These are phyloP conservation scores for Pachydiplax longipennis DNA, from an alignment of 2,888 invertebrate genomes.

Conservation along the genomic window DNA sequence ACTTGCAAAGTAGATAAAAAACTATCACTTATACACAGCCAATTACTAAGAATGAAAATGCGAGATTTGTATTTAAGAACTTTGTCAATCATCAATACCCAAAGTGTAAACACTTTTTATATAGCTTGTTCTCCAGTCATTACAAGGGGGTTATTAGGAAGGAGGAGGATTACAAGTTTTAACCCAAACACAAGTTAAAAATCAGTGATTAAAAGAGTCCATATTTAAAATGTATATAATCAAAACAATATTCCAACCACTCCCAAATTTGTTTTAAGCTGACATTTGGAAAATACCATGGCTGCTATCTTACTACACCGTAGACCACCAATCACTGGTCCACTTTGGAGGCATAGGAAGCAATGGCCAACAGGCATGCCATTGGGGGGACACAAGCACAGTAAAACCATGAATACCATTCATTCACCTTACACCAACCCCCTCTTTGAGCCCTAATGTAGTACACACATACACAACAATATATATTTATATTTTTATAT, in stretches of 20 bases:
- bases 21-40: conserved; percentile 2
- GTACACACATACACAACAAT: neutral
- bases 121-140: conserved; percentile 50
- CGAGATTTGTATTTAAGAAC: conserved; percentile 50
- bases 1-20: neutral
- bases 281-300: conserved; percentile 36
- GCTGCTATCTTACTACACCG: neutral
- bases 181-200: conserved; percentile 49
- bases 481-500: neutral
- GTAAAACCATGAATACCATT: neutral
- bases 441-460: neutral
- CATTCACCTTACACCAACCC: neutral
- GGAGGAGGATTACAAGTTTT: too few species aligned
- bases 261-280: conserved; percentile 28
- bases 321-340: neutral
- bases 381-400: conserved; percentile 9
- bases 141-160: conserved; percentile 52
- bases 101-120: conserved; percentile 50
- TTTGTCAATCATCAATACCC: conserved; percentile 52
- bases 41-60: conserved; percentile 39
- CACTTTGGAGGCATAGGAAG: neutral
- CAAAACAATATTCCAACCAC: conserved; percentile 51
- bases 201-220: conserved; percentile 50
- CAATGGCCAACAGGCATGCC: neutral
- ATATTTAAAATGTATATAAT: conserved; percentile 53